phyloP scores from a whole-genome alignment of 2,888 invertebrate genomes.

The Hirtodrosophila trivittata region DNA sequence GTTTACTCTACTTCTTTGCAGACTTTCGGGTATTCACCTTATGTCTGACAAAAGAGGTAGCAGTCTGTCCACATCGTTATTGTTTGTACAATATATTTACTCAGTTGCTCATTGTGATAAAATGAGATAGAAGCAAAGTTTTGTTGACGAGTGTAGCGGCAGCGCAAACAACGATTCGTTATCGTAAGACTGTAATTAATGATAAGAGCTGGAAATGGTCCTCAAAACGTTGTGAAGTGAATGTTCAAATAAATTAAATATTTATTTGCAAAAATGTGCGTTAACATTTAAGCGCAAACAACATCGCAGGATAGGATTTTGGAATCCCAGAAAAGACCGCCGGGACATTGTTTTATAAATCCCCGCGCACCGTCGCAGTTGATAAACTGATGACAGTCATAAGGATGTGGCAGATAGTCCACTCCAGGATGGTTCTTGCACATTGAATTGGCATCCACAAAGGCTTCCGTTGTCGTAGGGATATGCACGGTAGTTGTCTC shows the following conservation, averaged over 20 bases:
- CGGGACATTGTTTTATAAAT: constrained; percentile 57
- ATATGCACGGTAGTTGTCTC: constrained; percentile 6
- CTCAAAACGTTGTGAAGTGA: no score
- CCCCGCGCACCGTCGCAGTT: constrained; percentile 55
- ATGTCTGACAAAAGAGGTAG: no score
- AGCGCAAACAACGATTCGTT: no score
- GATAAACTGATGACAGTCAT: constrained; percentile 69
- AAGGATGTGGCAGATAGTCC: constrained; percentile 57
- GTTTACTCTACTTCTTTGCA: no score
- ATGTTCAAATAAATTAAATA: constrained; percentile 1
- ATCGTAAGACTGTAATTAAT: no score
- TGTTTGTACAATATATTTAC: no score
- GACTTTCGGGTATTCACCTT: no score
- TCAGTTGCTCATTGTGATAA: no score
- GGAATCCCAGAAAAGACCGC: constrained; percentile 59
- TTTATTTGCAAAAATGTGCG: background rate
- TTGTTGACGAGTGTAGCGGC: no score
- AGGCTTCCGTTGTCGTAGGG: constrained; percentile 16
- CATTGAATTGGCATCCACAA: constrained; percentile 32
- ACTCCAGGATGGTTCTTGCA: constrained; percentile 47
- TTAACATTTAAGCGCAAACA: constrained; percentile 38
- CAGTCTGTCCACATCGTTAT: no score
- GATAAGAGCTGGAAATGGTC: no score
- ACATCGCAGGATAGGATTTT: constrained; percentile 40
- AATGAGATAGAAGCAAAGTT: no score